Conservation (phyloP, 2,797 vertebrate genomes). For the Pseudochromis fuscus region DNA sequence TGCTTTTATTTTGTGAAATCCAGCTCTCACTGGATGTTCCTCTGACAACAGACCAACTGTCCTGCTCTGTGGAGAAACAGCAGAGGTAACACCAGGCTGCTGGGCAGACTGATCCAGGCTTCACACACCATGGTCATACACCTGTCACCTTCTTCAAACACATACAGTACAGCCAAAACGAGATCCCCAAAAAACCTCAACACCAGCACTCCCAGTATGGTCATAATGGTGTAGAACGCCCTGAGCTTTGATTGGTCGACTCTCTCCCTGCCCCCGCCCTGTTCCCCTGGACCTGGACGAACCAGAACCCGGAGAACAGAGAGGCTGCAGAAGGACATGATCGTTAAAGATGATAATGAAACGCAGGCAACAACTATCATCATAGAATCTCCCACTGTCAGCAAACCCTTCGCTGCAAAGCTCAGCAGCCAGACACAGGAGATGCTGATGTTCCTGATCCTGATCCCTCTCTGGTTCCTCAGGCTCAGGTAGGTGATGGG, state of each 20-base stretch:
- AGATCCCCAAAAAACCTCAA: not conserved
- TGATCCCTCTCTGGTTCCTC: too few species aligned
- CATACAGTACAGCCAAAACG: accelerated
- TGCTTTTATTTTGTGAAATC: too few species aligned
- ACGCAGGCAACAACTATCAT: too few species aligned
- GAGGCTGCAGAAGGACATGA: accelerated
- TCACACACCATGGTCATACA: not conserved
- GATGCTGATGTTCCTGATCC: too few species aligned
- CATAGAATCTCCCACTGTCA: too few species aligned
- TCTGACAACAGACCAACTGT: not conserved
- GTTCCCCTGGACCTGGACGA: not conserved
- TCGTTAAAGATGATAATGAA: too few species aligned
- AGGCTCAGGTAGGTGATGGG: too few species aligned
- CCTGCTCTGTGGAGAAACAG: too few species aligned
- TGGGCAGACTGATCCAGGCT: not conserved
- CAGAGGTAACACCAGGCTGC: slow-evolving; percentile 12
- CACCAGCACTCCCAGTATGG: slow-evolving; percentile 9
- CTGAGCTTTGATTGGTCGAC: too few species aligned
- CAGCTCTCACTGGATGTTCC: too few species aligned
- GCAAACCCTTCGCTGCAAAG: too few species aligned
- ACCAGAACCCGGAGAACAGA: not conserved
- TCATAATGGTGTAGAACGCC: not conserved
- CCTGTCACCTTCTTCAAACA: accelerated
- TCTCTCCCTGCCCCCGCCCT: not conserved
- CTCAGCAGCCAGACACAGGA: too few species aligned